Evolutionary conservation across 2,797 vertebrate genomes (phyloP).

Genomic region (Phrynocephalus guinanensis): DNA sequence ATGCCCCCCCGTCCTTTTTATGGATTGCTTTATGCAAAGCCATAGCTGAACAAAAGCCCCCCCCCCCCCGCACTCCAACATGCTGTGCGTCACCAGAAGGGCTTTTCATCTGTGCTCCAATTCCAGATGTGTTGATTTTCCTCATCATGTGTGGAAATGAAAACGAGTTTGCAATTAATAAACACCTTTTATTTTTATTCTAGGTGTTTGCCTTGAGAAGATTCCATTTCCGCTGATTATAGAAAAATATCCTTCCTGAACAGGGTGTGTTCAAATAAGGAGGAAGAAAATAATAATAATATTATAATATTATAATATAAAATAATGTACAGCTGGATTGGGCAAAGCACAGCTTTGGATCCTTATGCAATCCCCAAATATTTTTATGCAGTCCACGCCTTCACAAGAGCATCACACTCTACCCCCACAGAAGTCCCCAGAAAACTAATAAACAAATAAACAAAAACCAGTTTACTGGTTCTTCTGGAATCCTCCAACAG

Average conservation of each 20-base stretch:
- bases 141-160: background rate
- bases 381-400: too few species aligned
- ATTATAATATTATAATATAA: too few species aligned
- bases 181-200: background rate
- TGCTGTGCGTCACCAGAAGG: background rate
- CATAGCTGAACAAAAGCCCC: background rate
- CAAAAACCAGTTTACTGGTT: too few species aligned
- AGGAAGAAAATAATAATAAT: background rate
- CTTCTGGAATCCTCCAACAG: too few species aligned
- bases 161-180: background rate
- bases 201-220: too few species aligned
- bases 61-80: background rate
- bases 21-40: background rate
- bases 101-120: background rate
- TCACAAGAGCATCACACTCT: too few species aligned
- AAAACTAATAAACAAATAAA: too few species aligned
- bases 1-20: background rate
- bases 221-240: background rate
- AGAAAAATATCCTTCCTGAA: background rate
- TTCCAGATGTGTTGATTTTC: background rate
- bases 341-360: too few species aligned
- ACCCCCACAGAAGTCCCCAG: too few species aligned
- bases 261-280: background rate
- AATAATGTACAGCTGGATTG: too few species aligned
- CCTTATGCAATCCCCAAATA: too few species aligned